A percentile compares a stretch with the other conserved stretches of the same genome.
Evolutionary conservation across 2,113 vertebrate genomes (phyloP).

Genomic region (Campylorhamphus procurvoides): DNA sequence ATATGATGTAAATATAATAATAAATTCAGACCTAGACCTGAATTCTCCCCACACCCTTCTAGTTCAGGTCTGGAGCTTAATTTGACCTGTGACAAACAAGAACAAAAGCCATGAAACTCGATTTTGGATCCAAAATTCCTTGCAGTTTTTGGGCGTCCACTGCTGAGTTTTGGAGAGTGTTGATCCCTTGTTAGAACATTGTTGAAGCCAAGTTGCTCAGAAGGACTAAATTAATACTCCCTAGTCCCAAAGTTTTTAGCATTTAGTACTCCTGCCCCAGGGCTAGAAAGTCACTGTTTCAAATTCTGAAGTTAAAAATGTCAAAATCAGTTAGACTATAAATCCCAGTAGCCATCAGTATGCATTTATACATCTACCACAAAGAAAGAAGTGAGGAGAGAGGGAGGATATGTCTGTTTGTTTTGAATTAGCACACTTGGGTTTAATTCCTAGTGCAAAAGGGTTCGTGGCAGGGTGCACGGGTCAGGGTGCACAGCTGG

Average conservation of each 20-base stretch:
- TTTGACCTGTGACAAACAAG: constrained; percentile 8
- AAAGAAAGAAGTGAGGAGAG: background rate
- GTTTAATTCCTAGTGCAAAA: background rate
- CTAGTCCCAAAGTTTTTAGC: constrained; percentile 11
- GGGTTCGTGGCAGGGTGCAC: background rate
- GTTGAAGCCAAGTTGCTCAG: constrained; percentile 26
- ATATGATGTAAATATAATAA: fast-evolving
- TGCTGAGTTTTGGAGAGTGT: background rate
- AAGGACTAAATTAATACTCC: constrained; percentile 42
- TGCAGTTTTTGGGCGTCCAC: constrained; percentile 19
- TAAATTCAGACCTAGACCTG: background rate
- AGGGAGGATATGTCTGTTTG: background rate
- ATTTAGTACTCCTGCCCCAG: constrained; percentile 20
- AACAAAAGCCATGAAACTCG: background rate
- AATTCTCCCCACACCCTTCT: background rate
- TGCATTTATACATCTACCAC: constrained; percentile 34
- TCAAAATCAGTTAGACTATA: constrained; percentile 48
- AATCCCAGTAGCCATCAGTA: constrained; percentile 28
- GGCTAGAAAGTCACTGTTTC: constrained; percentile 41
- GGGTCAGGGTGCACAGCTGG: background rate
- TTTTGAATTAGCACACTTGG: background rate
- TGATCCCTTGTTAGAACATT: constrained; percentile 1
- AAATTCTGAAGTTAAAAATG: constrained; percentile 57
- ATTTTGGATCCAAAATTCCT: constrained; percentile 4
- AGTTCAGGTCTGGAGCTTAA: background rate